phyloP scores from a whole-genome alignment of 1,140 invertebrate genomes.

The Drosophila ironensis region DNA sequence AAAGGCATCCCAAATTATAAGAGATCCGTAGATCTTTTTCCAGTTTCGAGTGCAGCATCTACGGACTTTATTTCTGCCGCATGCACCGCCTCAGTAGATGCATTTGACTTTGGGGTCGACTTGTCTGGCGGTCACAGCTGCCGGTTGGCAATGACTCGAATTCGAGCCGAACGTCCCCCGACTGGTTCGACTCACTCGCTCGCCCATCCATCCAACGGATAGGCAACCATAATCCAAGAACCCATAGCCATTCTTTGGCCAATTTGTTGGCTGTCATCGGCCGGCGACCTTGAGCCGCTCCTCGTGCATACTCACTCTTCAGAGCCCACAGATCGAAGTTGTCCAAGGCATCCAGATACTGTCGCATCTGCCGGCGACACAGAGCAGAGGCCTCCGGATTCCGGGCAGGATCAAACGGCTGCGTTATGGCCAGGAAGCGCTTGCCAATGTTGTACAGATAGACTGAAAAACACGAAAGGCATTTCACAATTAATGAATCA shows the following conservation, averaged over 20 bases:
- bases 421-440: conserved; percentile 58
- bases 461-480: conserved; percentile 47
- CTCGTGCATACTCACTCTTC: conserved; percentile 64
- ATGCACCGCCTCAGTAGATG: conserved; percentile 49
- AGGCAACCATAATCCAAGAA: background rate
- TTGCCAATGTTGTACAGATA: conserved; percentile 68
- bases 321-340: conserved; percentile 81
- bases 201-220: conserved; percentile 1
- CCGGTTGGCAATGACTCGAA: conserved; percentile 75
- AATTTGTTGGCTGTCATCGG: conserved; percentile 26
- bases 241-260: background rate
- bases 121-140: conserved; percentile 63
- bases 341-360: conserved; percentile 63
- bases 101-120: conserved; percentile 72
- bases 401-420: conserved; percentile 70
- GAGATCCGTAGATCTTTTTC: too few species aligned
- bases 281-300: background rate
- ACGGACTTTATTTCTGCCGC: too few species aligned
- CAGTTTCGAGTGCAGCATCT: too few species aligned
- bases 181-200: too few species aligned
- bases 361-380: conserved; percentile 65
- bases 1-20: too few species aligned
- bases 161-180: conserved; percentile 33
- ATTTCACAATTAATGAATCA: too few species aligned
- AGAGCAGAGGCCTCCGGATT: conserved; percentile 61